phyloP scores from a whole-genome alignment of 2,797 vertebrate species.

The Bufotes viridis region DNA sequence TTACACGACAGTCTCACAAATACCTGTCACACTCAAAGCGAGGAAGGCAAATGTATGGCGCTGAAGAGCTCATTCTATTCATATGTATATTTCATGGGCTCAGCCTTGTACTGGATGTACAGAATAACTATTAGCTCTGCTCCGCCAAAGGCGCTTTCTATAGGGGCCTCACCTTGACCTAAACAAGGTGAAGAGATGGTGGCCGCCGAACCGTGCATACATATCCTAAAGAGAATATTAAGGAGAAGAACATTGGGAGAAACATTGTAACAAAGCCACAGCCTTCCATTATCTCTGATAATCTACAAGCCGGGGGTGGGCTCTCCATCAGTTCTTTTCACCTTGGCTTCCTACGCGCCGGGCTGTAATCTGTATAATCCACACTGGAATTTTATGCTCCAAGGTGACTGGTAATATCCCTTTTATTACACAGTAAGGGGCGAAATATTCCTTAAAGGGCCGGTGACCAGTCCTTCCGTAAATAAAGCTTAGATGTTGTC shows the following conservation, averaged over 20 bases:
- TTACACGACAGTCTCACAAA: constrained; percentile 17
- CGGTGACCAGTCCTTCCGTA: neutral
- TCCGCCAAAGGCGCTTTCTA: constrained; percentile 13
- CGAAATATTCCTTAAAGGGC: neutral
- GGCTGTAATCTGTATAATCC: neutral
- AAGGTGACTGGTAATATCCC: neutral
- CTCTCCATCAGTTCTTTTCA: neutral
- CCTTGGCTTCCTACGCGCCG: neutral
- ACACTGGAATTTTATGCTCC: neutral
- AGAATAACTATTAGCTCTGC: neutral
- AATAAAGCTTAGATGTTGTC: too few relatives aligned
- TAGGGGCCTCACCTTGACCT: constrained; percentile 34
- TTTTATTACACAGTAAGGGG: neutral
- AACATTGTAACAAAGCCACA: constrained; percentile 1
- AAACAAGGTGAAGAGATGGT: neutral
- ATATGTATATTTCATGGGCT: constrained; percentile 41
- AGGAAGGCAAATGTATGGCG: neutral
- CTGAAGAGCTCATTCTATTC: constrained; percentile 8
- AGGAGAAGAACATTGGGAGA: too few relatives aligned
- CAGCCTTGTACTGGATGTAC: constrained; percentile 19
- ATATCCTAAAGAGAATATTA: neutral
- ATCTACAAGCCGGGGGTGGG: neutral
- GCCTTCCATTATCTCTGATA: neutral
- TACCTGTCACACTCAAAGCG: constrained; percentile 30
- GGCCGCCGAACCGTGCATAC: too few relatives aligned